Conservation (phyloP, 2,113 vertebrate species). For the Tinamus guttatus region DNA sequence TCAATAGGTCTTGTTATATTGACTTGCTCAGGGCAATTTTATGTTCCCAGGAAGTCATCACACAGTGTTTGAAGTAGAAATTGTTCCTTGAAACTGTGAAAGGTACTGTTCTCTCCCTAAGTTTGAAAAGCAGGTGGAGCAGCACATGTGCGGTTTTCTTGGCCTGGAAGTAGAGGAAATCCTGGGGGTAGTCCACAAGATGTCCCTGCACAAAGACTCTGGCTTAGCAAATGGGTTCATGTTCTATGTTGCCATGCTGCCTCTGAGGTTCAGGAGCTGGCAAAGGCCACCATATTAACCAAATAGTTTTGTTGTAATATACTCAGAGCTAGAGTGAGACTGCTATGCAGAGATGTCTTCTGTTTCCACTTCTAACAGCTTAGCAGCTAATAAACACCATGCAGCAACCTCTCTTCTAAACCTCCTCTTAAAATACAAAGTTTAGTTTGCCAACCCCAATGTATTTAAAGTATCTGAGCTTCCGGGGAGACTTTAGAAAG, state of each 20-base stretch:
- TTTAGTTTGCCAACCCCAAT: constrained; percentile 77
- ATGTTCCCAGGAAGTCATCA: not conserved
- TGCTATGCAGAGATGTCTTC: constrained; percentile 73
- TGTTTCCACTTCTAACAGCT: constrained; percentile 81
- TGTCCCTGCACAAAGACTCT: not conserved
- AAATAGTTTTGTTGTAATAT: constrained; percentile 71
- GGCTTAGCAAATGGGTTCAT: constrained; percentile 14
- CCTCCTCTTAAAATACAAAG: constrained; percentile 79
- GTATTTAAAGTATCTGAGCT: constrained; percentile 81
- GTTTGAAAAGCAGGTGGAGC: not conserved
- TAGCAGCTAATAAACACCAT: constrained; percentile 85
- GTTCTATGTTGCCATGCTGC: constrained; percentile 53
- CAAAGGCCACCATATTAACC: constrained; percentile 60
- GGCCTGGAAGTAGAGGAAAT: not conserved
- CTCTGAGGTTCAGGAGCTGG: constrained; percentile 46
- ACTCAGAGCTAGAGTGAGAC: constrained; percentile 53
- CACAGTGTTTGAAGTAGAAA: not conserved
- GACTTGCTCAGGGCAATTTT: not conserved
- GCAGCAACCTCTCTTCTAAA: constrained; percentile 73
- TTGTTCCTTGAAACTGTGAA: not conserved
- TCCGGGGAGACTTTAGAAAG: constrained; percentile 78
- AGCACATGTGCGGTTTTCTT: not conserved
- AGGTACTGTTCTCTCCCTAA: rapidly evolving
- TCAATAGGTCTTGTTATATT: not conserved
- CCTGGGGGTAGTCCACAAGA: not conserved